Percentiles rank a stretch among this genome's conserved stretches.
phyloP scores from a whole-genome alignment of 2,113 vertebrate species.

The Corythaixoides concolor region DNA sequence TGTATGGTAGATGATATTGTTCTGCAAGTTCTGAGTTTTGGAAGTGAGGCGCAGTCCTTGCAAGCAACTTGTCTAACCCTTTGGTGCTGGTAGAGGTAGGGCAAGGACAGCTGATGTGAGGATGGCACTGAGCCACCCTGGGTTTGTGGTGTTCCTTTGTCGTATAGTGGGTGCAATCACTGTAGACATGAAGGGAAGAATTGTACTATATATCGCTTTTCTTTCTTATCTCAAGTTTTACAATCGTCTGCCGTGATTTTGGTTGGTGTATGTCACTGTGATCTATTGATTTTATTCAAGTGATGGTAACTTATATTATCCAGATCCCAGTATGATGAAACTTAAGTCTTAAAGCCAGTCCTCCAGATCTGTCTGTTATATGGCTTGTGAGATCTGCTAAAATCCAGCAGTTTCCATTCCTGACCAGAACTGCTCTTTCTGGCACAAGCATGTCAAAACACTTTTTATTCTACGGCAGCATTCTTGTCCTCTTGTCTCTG shows the following conservation, averaged over 20 bases:
- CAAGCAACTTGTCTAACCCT: not conserved
- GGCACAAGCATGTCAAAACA: not conserved
- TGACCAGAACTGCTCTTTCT: not conserved
- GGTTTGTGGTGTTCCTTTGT: not conserved
- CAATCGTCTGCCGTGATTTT: not conserved
- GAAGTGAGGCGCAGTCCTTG: not conserved
- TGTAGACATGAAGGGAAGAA: not conserved
- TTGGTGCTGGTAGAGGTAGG: not conserved
- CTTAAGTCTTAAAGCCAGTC: not conserved
- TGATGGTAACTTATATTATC: not conserved
- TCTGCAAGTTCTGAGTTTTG: not conserved
- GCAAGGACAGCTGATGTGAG: not conserved
- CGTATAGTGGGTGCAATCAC: rapidly evolving
- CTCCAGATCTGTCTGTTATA: not conserved
- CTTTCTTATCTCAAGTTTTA: not conserved
- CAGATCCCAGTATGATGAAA: not conserved
- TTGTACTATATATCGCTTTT: not conserved
- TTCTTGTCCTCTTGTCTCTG: not conserved
- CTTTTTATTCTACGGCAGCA: not conserved
- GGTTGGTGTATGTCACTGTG: not conserved
- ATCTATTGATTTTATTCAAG: not conserved
- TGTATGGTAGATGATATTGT: not conserved
- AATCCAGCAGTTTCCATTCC: not conserved
- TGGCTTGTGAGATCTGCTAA: not conserved
- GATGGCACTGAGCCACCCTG: not conserved